These are phyloP conservation scores for Nannoperca australis DNA, from an alignment of 2,797 vertebrate species.

Conservation along the genomic window DNA sequence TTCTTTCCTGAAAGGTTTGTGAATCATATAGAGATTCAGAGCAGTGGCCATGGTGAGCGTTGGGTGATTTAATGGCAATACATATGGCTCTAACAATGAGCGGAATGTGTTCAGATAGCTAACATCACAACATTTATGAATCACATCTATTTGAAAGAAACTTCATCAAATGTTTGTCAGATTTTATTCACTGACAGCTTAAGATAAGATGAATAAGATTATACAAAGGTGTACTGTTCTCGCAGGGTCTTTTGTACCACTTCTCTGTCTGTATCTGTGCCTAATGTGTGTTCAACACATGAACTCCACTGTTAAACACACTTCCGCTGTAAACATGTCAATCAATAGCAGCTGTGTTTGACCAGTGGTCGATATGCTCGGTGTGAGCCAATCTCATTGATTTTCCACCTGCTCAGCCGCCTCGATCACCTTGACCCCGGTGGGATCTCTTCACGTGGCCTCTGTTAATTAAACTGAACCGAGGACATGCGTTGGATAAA, in stretches of 20 bases:
- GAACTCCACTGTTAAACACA: constrained; percentile 60
- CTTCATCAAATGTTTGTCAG: not conserved
- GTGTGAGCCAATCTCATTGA: constrained; percentile 66
- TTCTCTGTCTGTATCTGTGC: not conserved
- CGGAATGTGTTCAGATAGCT: not conserved
- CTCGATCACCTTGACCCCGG: constrained; percentile 69
- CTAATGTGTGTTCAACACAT: constrained; percentile 47
- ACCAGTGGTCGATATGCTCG: constrained; percentile 68
- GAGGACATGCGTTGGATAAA: constrained; percentile 59
- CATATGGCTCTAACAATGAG: not conserved
- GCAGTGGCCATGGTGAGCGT: constrained; percentile 8
- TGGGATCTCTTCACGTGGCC: constrained; percentile 41
- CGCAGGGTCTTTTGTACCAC: not conserved
- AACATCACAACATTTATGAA: not conserved
- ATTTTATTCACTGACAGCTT: not conserved
- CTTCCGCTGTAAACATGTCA: constrained; percentile 65
- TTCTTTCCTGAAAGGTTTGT: constrained; percentile 37
- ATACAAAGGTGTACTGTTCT: not conserved
- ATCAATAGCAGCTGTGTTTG: constrained; percentile 75
- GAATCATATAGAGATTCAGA: constrained; percentile 24
- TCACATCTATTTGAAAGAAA: not conserved
- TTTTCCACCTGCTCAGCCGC: constrained; percentile 72
- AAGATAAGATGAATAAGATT: not conserved
- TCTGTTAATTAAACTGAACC: constrained; percentile 71
- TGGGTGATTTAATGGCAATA: not conserved